phyloP scores from a whole-genome alignment of 1,140 invertebrate species.

The Danaus melanippus region DNA sequence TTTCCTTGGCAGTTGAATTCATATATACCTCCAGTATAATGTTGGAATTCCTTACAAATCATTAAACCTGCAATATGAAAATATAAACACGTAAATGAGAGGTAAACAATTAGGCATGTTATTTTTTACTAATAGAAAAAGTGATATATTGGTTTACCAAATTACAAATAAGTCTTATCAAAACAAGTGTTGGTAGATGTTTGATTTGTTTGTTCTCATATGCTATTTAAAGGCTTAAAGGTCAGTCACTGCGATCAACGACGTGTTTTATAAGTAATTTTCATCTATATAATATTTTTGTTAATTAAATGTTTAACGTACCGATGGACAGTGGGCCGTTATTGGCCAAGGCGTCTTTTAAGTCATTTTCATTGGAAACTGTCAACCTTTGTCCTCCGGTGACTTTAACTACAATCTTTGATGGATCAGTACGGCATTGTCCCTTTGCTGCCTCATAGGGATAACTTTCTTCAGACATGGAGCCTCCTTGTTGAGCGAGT shows the following conservation, averaged over 20 bases:
- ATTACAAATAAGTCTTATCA: too few relatives aligned
- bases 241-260: too few relatives aligned
- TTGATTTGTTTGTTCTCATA: too few relatives aligned
- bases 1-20: not conserved
- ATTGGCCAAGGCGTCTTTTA: conserved; percentile 6
- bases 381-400: conserved; percentile 2
- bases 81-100: not conserved
- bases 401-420: conserved; percentile 8
- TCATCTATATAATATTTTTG: too few relatives aligned
- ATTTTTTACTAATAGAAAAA: too few relatives aligned
- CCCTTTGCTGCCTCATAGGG: conserved; percentile 6
- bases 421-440: conserved; percentile 3
- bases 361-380: not conserved
- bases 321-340: conserved; percentile 13
- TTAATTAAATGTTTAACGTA: not conserved
- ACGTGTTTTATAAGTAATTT: too few relatives aligned
- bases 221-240: too few relatives aligned
- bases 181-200: too few relatives aligned
- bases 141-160: too few relatives aligned
- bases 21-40: conserved; percentile 2
- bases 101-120: not conserved
- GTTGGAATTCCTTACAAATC: conserved; percentile 5
- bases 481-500: conserved; percentile 9
- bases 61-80: conserved; percentile 3
- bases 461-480: conserved; percentile 7